Evolutionary conservation across 2,888 invertebrate genomes (phyloP), one percentile per base, ranked within the genome.

Genomic region (Drosophila anomelani): DNA sequence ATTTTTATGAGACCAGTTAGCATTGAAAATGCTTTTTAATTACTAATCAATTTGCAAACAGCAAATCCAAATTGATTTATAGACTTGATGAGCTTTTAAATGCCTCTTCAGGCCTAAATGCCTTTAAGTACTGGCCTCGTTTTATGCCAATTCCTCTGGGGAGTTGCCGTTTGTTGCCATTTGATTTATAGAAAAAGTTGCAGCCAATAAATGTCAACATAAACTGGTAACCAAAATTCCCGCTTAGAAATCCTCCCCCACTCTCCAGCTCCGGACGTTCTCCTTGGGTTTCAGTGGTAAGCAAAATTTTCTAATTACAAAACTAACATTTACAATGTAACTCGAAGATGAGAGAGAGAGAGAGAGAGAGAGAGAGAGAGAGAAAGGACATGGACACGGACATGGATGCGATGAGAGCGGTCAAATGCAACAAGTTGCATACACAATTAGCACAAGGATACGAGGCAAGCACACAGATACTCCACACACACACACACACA

Each of bases 281-380:
- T 10, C 26, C 55, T 68, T 63, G 70, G 68, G 75, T 62, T 78
- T 49, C 69, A 68, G 76, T 76, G 76, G 80, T 75, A 80, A 78
- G 82, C 56, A 82, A 85, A 78, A 85, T 88, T 88, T 85, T 88
- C 85, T 85, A 85, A 85, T 85, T 85, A 85, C 88, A 85, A 85
- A 88, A 88, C 85, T 83, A 85, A 88, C 85, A 85, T 85, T 85
- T 85, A 85, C 85, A 88, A 85, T 85, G 85, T 85, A 85, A 82
- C 82, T 88, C 78, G 87, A 71, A 72, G 69, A 70, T 60, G 79
- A 70, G 72, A 67, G 75, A 61, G 63, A 67, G 4, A 29, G 29
- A 29, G 29, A 29, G 29, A 77, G 79, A 68, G 72, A 67, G 76
- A 61, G 63, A 64, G 8, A 8, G 29, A 29, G 29, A 29, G 29